These are phyloP conservation scores for Chloroclystis v-ata DNA, from an alignment of 2,888 invertebrate genomes.

Conservation along the genomic window DNA sequence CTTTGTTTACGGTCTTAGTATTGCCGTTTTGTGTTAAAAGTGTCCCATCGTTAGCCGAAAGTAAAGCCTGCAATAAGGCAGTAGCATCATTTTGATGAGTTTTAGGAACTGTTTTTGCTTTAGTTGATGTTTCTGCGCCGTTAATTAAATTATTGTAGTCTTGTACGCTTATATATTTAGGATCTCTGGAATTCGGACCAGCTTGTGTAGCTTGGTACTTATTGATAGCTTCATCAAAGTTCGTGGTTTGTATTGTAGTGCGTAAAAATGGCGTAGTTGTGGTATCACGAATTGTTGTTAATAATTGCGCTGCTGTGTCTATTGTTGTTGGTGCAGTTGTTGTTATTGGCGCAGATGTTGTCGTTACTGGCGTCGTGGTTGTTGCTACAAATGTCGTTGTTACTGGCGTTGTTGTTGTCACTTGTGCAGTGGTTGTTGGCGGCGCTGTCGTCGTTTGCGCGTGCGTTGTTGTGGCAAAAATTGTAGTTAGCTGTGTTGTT, in stretches of 20 bases:
- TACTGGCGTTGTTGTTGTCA: slow-evolving; percentile 17
- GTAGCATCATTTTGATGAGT: slow-evolving; percentile 42
- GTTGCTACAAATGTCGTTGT: slow-evolving; percentile 28
- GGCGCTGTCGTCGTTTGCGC: slow-evolving; percentile 27
- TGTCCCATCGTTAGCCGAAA: slow-evolving; percentile 43
- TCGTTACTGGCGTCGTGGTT: slow-evolving; percentile 22
- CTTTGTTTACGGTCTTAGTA: slow-evolving; percentile 31
- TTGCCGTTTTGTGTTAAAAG: slow-evolving; percentile 37
- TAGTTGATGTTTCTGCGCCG: slow-evolving; percentile 33
- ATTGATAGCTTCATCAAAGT: slow-evolving; percentile 46
- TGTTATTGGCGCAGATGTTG: slow-evolving; percentile 15
- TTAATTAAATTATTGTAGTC: slow-evolving; percentile 34
- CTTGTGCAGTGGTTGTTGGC: slow-evolving; percentile 31
- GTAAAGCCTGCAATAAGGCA: slow-evolving; percentile 55
- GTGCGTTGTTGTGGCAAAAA: slow-evolving; percentile 34
- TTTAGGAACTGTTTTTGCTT: slow-evolving; percentile 33
- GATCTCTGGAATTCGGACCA: slow-evolving; percentile 57
- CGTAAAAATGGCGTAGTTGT: slow-evolving; percentile 25
- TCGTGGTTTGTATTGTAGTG: slow-evolving; percentile 38
- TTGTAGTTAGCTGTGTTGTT: slow-evolving; percentile 34
- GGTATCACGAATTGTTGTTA: not conserved
- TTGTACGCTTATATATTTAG: slow-evolving; percentile 55
- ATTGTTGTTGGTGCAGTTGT: slow-evolving; percentile 29
- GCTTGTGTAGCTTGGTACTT: slow-evolving; percentile 51
- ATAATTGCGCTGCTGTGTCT: slow-evolving; percentile 19